Conservation (phyloP, 2,888 invertebrate genomes). For the Bellardia bayeri region DNA sequence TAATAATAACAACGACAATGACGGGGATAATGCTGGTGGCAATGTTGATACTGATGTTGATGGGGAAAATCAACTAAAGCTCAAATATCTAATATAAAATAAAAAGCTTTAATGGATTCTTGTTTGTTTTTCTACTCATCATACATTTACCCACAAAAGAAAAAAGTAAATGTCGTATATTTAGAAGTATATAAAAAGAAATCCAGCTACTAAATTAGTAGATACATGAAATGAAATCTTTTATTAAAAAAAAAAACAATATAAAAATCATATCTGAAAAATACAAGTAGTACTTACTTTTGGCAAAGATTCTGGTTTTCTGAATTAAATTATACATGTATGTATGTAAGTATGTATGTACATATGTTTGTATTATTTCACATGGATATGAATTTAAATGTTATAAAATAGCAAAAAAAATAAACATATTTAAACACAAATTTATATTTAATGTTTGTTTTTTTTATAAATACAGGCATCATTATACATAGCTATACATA, state of each 20-base stretch:
- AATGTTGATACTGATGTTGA: slow-evolving; percentile 28
- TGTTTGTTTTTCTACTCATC: slow-evolving; percentile 59
- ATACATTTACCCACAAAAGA: background rate
- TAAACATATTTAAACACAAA: background rate
- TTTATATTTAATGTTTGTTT: background rate
- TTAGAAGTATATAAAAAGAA: slow-evolving; percentile 9
- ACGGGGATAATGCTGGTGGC: slow-evolving; percentile 17
- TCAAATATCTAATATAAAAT: slow-evolving; percentile 52
- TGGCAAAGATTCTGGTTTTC: slow-evolving; percentile 26
- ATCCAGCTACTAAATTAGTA: slow-evolving; percentile 42
- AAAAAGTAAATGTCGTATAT: background rate
- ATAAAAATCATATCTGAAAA: background rate
- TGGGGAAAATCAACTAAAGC: slow-evolving; percentile 56
- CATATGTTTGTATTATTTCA: background rate
- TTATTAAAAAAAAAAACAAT: slow-evolving; percentile 26
- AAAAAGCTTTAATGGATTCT: slow-evolving; percentile 64
- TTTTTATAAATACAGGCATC: background rate
- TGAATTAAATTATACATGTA: background rate
- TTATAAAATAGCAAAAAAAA: background rate
- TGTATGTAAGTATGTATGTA: no score
- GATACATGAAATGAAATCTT: slow-evolving; percentile 32
- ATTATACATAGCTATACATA: background rate
- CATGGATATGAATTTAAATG: background rate
- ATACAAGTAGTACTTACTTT: background rate
- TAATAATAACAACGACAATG: slow-evolving; percentile 17